phyloP scores from a whole-genome alignment of 2,113 vertebrate species.

The Xenotilapia longispinis region DNA sequence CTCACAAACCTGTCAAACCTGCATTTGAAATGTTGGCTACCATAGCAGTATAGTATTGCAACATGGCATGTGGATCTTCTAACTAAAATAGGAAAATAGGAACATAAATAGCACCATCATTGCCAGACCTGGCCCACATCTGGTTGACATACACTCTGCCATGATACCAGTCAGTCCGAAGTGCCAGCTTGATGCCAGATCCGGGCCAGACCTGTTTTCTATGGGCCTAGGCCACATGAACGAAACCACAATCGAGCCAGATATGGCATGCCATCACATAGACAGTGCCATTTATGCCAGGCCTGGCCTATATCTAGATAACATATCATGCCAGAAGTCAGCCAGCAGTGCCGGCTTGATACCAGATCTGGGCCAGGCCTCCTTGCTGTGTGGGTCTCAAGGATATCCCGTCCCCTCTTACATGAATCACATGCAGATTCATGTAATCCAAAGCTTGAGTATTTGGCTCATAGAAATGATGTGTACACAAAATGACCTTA shows the following conservation, averaged over 20 bases:
- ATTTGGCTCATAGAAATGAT: no score
- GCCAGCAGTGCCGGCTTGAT: not conserved
- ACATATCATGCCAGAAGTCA: not conserved
- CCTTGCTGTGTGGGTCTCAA: not conserved
- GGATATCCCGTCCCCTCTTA: not conserved
- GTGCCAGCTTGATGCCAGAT: not conserved
- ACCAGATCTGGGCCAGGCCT: not conserved
- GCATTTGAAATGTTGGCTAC: not conserved
- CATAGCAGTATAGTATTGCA: not conserved
- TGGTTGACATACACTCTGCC: not conserved
- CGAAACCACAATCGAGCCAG: fast-evolving
- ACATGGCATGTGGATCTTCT: not conserved
- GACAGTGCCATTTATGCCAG: not conserved
- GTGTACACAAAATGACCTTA: not conserved
- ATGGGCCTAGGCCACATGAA: fast-evolving
- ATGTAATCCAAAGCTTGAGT: not conserved
- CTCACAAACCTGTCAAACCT: not conserved
- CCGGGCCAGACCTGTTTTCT: not conserved
- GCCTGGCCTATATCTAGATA: fast-evolving
- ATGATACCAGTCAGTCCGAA: fast-evolving
- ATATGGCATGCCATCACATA: not conserved
- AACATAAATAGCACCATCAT: not conserved
- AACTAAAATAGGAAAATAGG: not conserved
- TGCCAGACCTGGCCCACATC: fast-evolving
- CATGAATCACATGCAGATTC: not conserved